A percentile compares a stretch with the other conserved stretches of the same genome.
Conservation (phyloP, 2,888 invertebrate species). For the Amphipyra berbera region DNA sequence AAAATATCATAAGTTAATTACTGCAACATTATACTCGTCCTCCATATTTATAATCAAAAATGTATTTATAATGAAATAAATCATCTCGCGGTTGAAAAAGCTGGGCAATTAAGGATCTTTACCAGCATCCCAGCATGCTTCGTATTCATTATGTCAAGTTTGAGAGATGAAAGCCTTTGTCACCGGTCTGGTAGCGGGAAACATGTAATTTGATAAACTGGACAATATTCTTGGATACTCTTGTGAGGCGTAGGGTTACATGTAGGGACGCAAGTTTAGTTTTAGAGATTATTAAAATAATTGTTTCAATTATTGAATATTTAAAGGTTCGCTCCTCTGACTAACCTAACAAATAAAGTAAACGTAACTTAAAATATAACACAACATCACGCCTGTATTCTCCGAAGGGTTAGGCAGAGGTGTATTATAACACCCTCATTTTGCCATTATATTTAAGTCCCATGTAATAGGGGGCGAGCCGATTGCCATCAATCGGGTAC, state of each 20-base stretch:
- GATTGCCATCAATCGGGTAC: too few species aligned
- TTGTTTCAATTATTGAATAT: too few species aligned
- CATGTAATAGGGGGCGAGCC: too few species aligned
- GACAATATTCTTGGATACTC: slow-evolving; percentile 4
- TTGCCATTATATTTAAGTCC: too few species aligned
- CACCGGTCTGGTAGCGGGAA: slow-evolving; percentile 49
- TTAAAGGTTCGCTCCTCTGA: too few species aligned
- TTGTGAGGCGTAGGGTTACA: not conserved
- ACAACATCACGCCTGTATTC: too few species aligned
- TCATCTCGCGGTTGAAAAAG: slow-evolving; percentile 46
- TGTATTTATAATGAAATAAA: slow-evolving; percentile 54
- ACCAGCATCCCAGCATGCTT: slow-evolving; percentile 18
- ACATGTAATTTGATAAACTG: slow-evolving; percentile 63
- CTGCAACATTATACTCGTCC: slow-evolving; percentile 43
- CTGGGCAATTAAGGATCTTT: slow-evolving; percentile 35
- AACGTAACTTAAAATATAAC: too few species aligned
- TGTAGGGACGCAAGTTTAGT: too few species aligned
- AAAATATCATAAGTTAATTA: slow-evolving; percentile 51
- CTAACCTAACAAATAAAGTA: too few species aligned
- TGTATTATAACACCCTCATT: too few species aligned
- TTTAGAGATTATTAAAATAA: too few species aligned
- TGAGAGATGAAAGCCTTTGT: slow-evolving; percentile 44
- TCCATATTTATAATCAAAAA: slow-evolving; percentile 40
- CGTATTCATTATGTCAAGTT: slow-evolving; percentile 48
- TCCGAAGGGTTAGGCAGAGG: too few species aligned